phyloP scores from a whole-genome alignment of 2,888 invertebrate species.

The Brachypalpus laphriformis region DNA sequence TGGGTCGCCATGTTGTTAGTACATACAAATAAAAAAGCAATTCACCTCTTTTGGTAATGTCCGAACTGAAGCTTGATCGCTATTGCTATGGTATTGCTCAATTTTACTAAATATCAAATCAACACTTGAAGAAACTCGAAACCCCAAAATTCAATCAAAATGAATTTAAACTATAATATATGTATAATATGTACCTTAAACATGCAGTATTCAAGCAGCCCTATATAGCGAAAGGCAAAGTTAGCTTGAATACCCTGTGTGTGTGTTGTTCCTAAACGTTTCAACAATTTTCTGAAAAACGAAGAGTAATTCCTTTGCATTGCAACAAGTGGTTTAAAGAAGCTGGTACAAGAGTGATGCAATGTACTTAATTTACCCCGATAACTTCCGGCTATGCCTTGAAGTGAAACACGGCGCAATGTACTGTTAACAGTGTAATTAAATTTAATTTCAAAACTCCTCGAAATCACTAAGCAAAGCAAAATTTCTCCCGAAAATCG shows the following conservation, averaged over 20 bases:
- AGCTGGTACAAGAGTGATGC: not conserved
- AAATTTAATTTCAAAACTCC: conserved; percentile 6
- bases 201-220: too few relatives aligned
- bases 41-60: too few relatives aligned
- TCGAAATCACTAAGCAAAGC: not conserved
- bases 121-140: too few relatives aligned
- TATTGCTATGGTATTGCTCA: too few relatives aligned
- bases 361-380: not conserved
- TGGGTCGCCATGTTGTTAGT: too few relatives aligned
- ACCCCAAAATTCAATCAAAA: not conserved
- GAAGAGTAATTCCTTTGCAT: not conserved
- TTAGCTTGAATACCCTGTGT: too few relatives aligned
- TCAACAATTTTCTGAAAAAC: not conserved
- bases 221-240: too few relatives aligned
- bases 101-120: too few relatives aligned
- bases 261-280: not conserved
- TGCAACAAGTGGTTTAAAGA: not conserved
- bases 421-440: not conserved
- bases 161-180: not conserved
- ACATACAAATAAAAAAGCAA: too few relatives aligned
- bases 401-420: not conserved
- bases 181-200: too few relatives aligned
- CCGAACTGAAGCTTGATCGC: too few relatives aligned
- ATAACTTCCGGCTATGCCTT: not conserved
- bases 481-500: not conserved